phyloP scores from a whole-genome alignment of 1,140 invertebrate species.

The Drosophila burlai region DNA sequence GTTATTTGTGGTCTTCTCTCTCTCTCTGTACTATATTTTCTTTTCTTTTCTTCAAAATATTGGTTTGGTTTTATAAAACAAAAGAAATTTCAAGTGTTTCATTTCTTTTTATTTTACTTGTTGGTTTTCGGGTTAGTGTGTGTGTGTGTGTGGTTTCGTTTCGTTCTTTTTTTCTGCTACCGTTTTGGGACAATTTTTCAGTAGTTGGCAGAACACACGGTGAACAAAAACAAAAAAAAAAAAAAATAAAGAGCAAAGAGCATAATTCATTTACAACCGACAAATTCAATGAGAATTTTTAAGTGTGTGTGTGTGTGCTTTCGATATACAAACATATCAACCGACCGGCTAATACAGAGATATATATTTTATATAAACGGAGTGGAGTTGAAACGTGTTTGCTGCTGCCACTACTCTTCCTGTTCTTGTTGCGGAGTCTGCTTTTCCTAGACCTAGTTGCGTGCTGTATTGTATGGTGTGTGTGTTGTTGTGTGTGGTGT shows the following conservation, averaged over 20 bases:
- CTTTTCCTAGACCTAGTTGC: neutral
- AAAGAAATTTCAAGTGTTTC: slow-evolving; percentile 24
- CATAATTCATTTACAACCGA: slow-evolving; percentile 22
- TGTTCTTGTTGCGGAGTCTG: neutral
- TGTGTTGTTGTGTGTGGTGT: slow-evolving; percentile 13
- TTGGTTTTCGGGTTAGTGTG: slow-evolving; percentile 10
- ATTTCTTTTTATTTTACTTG: slow-evolving; percentile 26
- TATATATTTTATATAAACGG: neutral
- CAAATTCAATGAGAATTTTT: slow-evolving; percentile 14
- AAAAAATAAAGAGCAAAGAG: neutral
- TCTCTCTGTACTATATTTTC: neutral
- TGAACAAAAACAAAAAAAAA: slow-evolving; percentile 20
- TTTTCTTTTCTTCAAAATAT: slow-evolving; percentile 3
- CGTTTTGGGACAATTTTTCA: slow-evolving; percentile 1
- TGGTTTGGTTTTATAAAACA: slow-evolving; percentile 3
- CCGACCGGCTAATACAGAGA: neutral
- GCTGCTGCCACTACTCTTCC: neutral
- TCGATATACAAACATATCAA: slow-evolving; percentile 11
- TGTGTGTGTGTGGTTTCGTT: slow-evolving; percentile 1
- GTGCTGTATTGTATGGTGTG: slow-evolving; percentile 8
- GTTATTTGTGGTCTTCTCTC: neutral
- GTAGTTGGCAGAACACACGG: slow-evolving; percentile 3
- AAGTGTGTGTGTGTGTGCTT: neutral
- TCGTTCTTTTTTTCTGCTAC: neutral
- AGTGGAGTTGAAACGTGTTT: neutral